Evolutionary conservation across 2,113 vertebrate genomes (phyloP).

Genomic region (Garra rufa): DNA sequence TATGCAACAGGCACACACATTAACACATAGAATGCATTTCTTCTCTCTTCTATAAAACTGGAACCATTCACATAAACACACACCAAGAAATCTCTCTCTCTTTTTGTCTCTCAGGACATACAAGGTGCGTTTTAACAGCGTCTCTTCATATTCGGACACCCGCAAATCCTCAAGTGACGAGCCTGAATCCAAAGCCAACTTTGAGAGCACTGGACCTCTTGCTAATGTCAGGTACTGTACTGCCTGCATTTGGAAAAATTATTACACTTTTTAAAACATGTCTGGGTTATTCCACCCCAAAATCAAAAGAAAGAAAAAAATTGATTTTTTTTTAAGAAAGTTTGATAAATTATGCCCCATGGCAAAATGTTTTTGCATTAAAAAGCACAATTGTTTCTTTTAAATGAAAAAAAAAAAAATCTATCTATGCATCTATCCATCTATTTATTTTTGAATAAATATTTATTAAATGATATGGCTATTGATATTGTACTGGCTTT

Average conservation of each 20-base stretch:
- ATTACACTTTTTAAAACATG: not conserved
- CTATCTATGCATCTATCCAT: too few relatives aligned
- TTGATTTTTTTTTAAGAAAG: not conserved
- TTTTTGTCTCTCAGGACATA: slow-evolving; percentile 83
- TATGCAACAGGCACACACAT: slow-evolving; percentile 25
- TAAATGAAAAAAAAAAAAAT: too few relatives aligned
- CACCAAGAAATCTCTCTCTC: not conserved
- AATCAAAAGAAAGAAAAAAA: not conserved
- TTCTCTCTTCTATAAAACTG: not conserved
- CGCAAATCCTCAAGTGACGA: slow-evolving; percentile 90
- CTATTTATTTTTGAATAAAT: too few relatives aligned
- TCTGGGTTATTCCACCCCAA: not conserved
- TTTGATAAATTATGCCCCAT: not conserved
- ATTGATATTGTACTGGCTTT: not conserved
- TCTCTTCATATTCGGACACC: slow-evolving; percentile 93
- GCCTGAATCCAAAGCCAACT: slow-evolving; percentile 86
- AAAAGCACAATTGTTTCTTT: not conserved
- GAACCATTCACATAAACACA: slow-evolving; percentile 6
- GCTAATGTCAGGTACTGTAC: slow-evolving; percentile 91
- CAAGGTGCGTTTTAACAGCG: slow-evolving; percentile 98
- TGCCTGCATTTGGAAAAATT: not conserved
- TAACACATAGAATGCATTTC: not conserved
- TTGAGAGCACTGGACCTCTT: slow-evolving; percentile 92
- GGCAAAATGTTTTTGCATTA: not conserved
- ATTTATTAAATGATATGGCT: too few relatives aligned